Evolutionary conservation across 2,888 invertebrate species (phyloP), one percentile per base, ranked within the genome.

Genomic region (Pelosia muscerda): DNA sequence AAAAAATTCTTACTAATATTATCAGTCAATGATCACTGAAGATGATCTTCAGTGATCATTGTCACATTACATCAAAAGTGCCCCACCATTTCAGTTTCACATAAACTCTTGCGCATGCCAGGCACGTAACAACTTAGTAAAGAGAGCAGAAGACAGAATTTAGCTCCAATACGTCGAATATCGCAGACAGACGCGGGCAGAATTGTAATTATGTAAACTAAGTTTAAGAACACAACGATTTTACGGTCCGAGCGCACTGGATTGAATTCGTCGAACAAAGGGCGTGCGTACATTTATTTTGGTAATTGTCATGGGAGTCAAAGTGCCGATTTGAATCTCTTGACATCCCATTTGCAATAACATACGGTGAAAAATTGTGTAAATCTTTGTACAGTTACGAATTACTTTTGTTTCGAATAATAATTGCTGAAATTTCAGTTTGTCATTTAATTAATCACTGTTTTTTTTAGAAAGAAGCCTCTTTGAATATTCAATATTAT

Each of bases 151-250:
- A 59, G 28, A 62, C 71, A 69, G 79, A 80, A 81, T 75, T 72
- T 62, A 59, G 71, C 66, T 67, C 59, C 70, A 58, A 81, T 81
- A 76, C 79, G 65, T 68, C 74, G 79, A 81, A 81, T 78, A 75
- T 76, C 66, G 73, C 73, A 63, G 71, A 63, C 64, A 60, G 57
- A 75, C 79, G 71, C 68, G 71, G 25, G 55, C 13, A 15, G 74
- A 75, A 80, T 83, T 58, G 66, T 57, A 81, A 80, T 72, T 69
- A 65, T 72, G 68, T 73, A 65, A 73, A 74, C 65, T 49, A 38
- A 63, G 58, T 68, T 69, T 71, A 69, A 74, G 68, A 71, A 73
- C 73, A 64, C n/a, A 56, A 53, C 22, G 57, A 58, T 63, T 59
- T 66, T 64, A 54, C 62, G 69, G 77, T 81, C 68, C 19, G 2